Base-by-base conservation (phyloP, 2,113 vertebrate species). In the Ciconia maguari region DNA sequence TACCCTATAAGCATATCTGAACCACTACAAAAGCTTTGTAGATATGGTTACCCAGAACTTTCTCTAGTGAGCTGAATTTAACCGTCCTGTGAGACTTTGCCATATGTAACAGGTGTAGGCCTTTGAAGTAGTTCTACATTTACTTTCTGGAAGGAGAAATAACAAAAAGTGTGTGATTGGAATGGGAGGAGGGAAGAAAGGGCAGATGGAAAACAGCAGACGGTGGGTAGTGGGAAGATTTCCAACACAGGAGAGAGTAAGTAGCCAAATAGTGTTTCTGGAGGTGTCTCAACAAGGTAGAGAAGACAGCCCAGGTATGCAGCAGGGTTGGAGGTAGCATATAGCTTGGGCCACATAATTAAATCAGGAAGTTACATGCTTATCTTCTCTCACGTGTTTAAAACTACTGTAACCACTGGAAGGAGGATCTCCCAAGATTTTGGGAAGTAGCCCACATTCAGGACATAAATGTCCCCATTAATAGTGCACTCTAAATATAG, bases 321-420 rank as follows among this genome's bases (percentile, higher is more conserved):
- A 52, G 16, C 1, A 2, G 27, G 21, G 18, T 42, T 0, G 0
- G 30, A 75, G 22, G 27, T 36, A 48, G 16, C 8, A 13, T 46
- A 3, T 27, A 54, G 18, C 22, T 58, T 42, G 22, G 26, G 25
- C 57, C 21, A 9, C 5, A 0, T 80, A 52, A 38, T 58, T 48
- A 55, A 30, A 29, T 75, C 6, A 26, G 17, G 9, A 87, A n/a
- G 27, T 70, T 74, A 8, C 10, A 9, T 25, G 13, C 15, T 75
- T 41, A 5, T 29, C 11, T 66, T 85, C 22, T 57, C 27, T 76
- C 15, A 30, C 2, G 2, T 62, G 20, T 54, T 89, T 81, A 42
- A 62, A 54, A 29, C 30, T 64, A 1, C 24, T 76, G 1, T 48
- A 64, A 36, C 4, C 25, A 70, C 2, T 41, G 25, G 52, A 86